Evolutionary conservation across 1,140 invertebrate species (phyloP), one percentile per base, ranked within the genome.

Genomic region (Lepidostoma basale): DNA sequence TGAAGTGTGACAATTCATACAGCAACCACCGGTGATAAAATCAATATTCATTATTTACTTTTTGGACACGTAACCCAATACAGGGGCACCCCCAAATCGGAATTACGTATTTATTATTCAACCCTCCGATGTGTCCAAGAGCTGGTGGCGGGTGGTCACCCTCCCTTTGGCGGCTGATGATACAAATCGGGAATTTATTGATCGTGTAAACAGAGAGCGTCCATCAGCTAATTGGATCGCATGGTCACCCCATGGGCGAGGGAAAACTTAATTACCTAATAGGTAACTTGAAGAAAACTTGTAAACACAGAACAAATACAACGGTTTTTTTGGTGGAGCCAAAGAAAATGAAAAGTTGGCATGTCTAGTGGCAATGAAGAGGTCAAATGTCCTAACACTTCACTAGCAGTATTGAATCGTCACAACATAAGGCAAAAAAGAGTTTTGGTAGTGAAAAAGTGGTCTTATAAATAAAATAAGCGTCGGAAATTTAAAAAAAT

Each of bases 171-270:
- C 4, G 18, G 39, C 40, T 59, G 56, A 39, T 39, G 45, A 36
- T 33, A 56, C 59, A 69, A 63, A 63, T 69, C 47, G 49, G 14
- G 36, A 54, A 36, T 63, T 23, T 56, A 69, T 69, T 47, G 67
- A 69, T 69, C 67, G 47, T 23, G 67, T 54, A 56, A 63, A 69
- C 59, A 69, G 12, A 23, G 30, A 30, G 49, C 30, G 67, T 68
- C 67, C 40, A 25, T 56, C 39, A 30, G 14, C 36, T 33, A 54
- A 45, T 20, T 49, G 26, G 36, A 66, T 40, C 49, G 30, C 23
- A 25, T 23, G 39, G 59, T 47, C 52, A 14, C n/a, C 16, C 25
- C 28, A 16, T 30, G 5, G 16, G 25, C 23, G n/a, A 30, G 12
- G 30, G 30, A 12, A 12, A 6, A 6, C 30, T 12, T 33, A 5